Evolutionary conservation across 2,797 vertebrate genomes (phyloP).

Genomic region (Coccyzus lansbergi): DNA sequence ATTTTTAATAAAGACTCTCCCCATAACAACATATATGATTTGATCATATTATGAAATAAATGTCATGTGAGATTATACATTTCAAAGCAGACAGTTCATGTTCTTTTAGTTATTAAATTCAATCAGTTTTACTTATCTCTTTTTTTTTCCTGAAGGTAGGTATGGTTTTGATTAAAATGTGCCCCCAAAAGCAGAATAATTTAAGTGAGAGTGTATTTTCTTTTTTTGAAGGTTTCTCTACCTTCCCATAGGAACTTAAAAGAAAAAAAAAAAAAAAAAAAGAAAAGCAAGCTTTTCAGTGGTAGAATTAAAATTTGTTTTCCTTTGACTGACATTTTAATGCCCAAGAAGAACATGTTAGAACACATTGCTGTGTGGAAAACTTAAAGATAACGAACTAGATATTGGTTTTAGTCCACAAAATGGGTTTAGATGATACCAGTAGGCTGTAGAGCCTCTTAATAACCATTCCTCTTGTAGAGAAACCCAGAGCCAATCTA

Average conservation of each 20-base stretch:
- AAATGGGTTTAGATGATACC: neutral
- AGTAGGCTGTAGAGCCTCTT: neutral
- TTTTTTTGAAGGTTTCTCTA: slow-evolving; percentile 57
- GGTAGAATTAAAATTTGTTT: slow-evolving; percentile 59
- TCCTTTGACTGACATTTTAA: slow-evolving; percentile 70
- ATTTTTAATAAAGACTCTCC: slow-evolving; percentile 81
- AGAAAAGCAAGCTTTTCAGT: slow-evolving; percentile 11
- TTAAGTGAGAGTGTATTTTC: slow-evolving; percentile 53
- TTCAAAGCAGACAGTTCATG: slow-evolving; percentile 74
- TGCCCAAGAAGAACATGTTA: slow-evolving; percentile 32
- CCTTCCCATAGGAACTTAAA: slow-evolving; percentile 50
- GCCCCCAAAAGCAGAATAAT: slow-evolving; percentile 72
- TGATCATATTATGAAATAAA: slow-evolving; percentile 75
- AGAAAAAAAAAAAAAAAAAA: no score
- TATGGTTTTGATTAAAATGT: slow-evolving; percentile 78
- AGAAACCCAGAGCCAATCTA: neutral
- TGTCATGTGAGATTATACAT: slow-evolving; percentile 75
- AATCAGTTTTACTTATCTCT: slow-evolving; percentile 69
- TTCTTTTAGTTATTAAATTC: slow-evolving; percentile 78
- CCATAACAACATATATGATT: slow-evolving; percentile 75
- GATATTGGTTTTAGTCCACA: slow-evolving; percentile 17
- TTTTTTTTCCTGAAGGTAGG: slow-evolving; percentile 69
- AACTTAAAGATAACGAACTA: slow-evolving; percentile 58
- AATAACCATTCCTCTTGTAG: neutral
- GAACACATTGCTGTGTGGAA: neutral